These are phyloP conservation scores for Calidris pugnax DNA, from an alignment of 2,113 vertebrate genomes.

Conservation along the genomic window DNA sequence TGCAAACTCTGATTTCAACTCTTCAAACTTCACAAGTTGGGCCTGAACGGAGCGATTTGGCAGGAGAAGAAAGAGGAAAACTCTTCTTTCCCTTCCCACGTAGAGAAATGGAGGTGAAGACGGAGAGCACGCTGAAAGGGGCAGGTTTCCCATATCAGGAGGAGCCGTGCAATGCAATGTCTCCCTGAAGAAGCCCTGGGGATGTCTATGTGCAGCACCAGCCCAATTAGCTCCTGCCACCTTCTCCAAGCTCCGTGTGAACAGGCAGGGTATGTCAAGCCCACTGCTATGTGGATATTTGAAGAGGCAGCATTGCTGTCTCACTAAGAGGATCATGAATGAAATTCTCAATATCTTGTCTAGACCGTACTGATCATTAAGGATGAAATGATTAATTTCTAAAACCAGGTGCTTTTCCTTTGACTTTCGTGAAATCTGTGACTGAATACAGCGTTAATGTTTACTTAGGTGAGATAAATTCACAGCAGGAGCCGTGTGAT, in stretches of 20 bases:
- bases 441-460: not conserved
- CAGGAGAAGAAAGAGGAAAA: not conserved
- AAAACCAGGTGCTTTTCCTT: not conserved
- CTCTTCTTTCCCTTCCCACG: not conserved
- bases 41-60: not conserved
- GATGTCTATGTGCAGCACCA: not conserved
- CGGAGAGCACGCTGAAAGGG: not conserved
- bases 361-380: not conserved
- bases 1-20: not conserved
- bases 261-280: not conserved
- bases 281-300: not conserved
- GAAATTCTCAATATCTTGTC: not conserved
- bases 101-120: not conserved
- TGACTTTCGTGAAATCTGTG: not conserved
- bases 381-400: not conserved
- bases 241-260: not conserved
- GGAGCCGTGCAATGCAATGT: accelerated
- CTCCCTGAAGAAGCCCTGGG: not conserved
- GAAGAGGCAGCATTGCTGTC: not conserved
- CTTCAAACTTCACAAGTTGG: not conserved
- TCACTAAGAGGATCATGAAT: not conserved
- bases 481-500: not conserved
- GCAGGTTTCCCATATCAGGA: not conserved
- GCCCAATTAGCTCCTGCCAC: accelerated
- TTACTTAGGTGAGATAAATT: not conserved